Conservation (phyloP, 2,888 invertebrate species). For the Nemotelus nigrinus region DNA sequence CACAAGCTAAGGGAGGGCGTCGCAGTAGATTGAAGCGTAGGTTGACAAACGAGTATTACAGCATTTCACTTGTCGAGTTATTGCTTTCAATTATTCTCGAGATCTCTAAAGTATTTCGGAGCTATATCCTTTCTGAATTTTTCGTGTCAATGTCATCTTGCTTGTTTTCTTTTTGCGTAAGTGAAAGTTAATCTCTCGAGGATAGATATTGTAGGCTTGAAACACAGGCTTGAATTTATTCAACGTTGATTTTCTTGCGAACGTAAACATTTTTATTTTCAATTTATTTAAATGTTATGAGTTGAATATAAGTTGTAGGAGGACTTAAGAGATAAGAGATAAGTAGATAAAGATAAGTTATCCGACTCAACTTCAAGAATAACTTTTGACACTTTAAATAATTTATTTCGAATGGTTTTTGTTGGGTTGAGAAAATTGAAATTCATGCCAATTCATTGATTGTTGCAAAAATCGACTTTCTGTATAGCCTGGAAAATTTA, state of each 20-base stretch:
- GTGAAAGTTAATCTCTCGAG: not conserved
- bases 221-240: not conserved
- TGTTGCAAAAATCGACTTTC: too few relatives aligned
- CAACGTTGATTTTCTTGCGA: not conserved
- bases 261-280: too few relatives aligned
- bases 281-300: too few relatives aligned
- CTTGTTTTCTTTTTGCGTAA: not conserved
- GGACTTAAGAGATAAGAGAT: too few relatives aligned
- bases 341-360: too few relatives aligned
- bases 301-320: too few relatives aligned
- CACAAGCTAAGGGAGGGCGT: not conserved
- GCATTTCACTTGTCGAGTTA: slow-evolving; percentile 43
- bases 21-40: not conserved
- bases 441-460: too few relatives aligned
- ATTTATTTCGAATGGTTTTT: too few relatives aligned
- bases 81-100: slow-evolving; percentile 42
- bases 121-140: slow-evolving; percentile 33
- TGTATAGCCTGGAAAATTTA: too few relatives aligned
- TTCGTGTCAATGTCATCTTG: slow-evolving; percentile 39
- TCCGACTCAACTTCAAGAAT: too few relatives aligned
- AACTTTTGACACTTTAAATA: too few relatives aligned
- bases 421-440: too few relatives aligned
- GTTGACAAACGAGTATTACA: slow-evolving; percentile 3
- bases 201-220: not conserved
- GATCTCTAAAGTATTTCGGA: slow-evolving; percentile 24